These are phyloP conservation scores for Galerucella calmariensis DNA, from an alignment of 2,888 invertebrate species.

Conservation along the genomic window DNA sequence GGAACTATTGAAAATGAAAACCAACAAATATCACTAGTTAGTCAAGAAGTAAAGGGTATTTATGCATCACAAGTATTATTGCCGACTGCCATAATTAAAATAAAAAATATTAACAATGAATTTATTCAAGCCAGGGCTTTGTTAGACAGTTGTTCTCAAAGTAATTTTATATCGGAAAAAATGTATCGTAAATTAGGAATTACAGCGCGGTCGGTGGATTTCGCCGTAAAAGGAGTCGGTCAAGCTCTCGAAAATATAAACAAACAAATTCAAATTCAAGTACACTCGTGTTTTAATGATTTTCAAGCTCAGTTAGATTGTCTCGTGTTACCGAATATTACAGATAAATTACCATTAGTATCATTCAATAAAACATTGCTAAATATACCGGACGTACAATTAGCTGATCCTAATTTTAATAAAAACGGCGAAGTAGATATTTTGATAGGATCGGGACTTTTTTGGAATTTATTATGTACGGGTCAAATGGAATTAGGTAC, in stretches of 20 bases:
- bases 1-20: not conserved
- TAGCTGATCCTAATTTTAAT: slow-evolving; percentile 24
- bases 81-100: not conserved
- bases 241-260: no score
- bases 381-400: not conserved
- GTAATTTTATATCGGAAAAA: slow-evolving; percentile 4
- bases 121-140: not conserved
- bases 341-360: slow-evolving; percentile 1
- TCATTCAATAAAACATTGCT: not conserved
- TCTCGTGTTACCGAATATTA: slow-evolving; percentile 8
- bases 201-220: not conserved
- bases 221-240: not conserved
- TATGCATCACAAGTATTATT: not conserved
- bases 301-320: not conserved
- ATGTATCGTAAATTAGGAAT: not conserved
- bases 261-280: no score
- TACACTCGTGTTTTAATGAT: no score
- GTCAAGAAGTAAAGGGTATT: not conserved
- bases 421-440: slow-evolving; percentile 18
- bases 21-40: not conserved
- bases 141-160: not conserved
- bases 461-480: slow-evolving; percentile 19
- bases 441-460: slow-evolving; percentile 25
- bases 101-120: not conserved
- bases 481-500: slow-evolving; percentile 15